Evolutionary conservation across 2,888 invertebrate species (phyloP).

Genomic region (Caenorhabditis japonica): DNA sequence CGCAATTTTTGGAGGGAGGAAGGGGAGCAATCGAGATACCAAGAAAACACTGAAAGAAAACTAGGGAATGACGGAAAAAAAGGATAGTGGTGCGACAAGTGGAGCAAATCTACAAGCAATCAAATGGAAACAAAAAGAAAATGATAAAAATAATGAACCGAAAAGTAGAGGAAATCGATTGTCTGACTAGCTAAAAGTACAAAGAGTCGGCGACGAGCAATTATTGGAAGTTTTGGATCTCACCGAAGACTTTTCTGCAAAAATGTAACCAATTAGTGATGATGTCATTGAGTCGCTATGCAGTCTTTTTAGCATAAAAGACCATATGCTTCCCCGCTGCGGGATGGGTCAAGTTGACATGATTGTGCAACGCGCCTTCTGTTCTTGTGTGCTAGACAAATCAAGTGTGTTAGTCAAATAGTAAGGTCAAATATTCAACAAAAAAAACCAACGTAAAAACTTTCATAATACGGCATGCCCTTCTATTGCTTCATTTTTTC

Average conservation of each 20-base stretch:
- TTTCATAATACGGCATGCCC: too few relatives aligned
- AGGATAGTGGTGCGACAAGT: slow-evolving; percentile 10
- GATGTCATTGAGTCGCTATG: too few relatives aligned
- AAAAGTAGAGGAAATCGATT: slow-evolving; percentile 12
- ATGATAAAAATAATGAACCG: slow-evolving; percentile 10
- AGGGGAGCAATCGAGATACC: slow-evolving; percentile 17
- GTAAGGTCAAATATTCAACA: too few relatives aligned
- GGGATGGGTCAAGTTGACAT: slow-evolving; percentile 15
- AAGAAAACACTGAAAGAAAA: slow-evolving; percentile 42
- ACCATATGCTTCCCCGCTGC: neutral
- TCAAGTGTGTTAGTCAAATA: too few relatives aligned
- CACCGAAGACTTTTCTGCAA: slow-evolving; percentile 56
- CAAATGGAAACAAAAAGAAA: slow-evolving; percentile 5
- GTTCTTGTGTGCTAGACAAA: slow-evolving; percentile 6
- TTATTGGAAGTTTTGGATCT: slow-evolving; percentile 49
- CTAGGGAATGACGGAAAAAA: slow-evolving; percentile 2
- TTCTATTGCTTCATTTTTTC: too few relatives aligned
- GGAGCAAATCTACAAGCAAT: slow-evolving; percentile 16
- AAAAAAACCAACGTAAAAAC: neutral
- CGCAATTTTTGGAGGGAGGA: neutral
- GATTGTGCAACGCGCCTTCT: slow-evolving; percentile 16
- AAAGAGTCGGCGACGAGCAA: neutral
- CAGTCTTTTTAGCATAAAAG: neutral
- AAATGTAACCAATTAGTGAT: neutral
- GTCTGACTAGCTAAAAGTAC: slow-evolving; percentile 7